Percentiles rank a stretch among this genome's conserved stretches.
Evolutionary conservation across 2,113 vertebrate genomes (phyloP).

Genomic region (Hassar affinis): DNA sequence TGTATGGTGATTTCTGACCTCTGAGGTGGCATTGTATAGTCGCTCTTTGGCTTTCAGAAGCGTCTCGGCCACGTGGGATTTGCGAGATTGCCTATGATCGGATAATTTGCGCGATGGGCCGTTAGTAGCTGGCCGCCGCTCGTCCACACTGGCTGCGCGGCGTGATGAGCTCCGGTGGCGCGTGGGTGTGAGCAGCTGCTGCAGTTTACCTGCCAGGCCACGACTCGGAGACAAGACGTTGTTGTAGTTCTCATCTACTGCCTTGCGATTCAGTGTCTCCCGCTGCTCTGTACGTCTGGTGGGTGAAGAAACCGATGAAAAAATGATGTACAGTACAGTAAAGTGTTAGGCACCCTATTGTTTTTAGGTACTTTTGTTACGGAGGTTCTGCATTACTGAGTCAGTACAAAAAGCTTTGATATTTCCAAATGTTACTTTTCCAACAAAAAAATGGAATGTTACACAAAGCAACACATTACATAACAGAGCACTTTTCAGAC

Average conservation of each 20-base stretch:
- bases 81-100: conserved; percentile 72
- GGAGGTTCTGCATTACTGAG: too few species aligned
- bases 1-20: conserved; percentile 67
- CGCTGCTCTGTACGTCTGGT: conserved; percentile 49
- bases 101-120: conserved; percentile 54
- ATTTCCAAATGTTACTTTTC: too few species aligned
- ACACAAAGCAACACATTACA: too few species aligned
- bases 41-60: conserved; percentile 80
- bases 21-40: conserved; percentile 84
- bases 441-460: too few species aligned
- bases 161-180: conserved; percentile 65
- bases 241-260: conserved; percentile 72
- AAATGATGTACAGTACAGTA: too few species aligned
- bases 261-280: conserved; percentile 50
- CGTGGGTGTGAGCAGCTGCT: conserved; percentile 86
- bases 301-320: not conserved
- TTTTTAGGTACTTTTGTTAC: too few species aligned
- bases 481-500: too few species aligned
- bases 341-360: too few species aligned
- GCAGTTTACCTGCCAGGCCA: conserved; percentile 80
- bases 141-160: conserved; percentile 63
- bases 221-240: conserved; percentile 66
- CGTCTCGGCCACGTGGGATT: conserved; percentile 72
- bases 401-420: too few species aligned
- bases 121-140: conserved; percentile 56